Base-by-base conservation (phyloP, 2,113 vertebrate species). In the Sturnira hondurensis region DNA sequence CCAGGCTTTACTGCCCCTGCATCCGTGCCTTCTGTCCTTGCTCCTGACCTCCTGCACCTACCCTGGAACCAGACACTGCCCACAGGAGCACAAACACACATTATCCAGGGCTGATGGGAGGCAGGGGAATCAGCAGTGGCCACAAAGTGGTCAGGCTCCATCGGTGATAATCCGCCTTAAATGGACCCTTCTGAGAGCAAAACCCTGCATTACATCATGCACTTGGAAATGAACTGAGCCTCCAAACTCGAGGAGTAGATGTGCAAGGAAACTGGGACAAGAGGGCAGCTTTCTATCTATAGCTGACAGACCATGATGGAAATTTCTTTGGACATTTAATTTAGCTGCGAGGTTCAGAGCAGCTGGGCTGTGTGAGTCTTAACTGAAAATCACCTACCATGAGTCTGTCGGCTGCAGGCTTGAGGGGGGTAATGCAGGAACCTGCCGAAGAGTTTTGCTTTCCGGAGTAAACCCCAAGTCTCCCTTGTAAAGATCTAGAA, bases 51-150 rank as follows among this genome's bases (percentile, higher is more conserved):
- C 33, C 71, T 36, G 8, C 24, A 14, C 71, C 77, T 33, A 22
- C 65, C n/a, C 38, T 45, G 14, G 16, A 70, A n/a, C 45, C 33
- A 70, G 45, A 28, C 26, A 17, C 65, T 58, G n/a, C 26, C 41
- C 73, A 36, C 5, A 3, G 15, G 43, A 82, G 41, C 45, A 77
- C 16, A 41, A n/a, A 56, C 33, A 12, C 0, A 1, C 0, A 1
- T 61, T 52, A 77, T 5, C 10, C 2, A 17, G 63, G 13, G 14
- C 38, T 24, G n/a, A 83, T 3, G 2, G 50, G 82, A 17, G 4
- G 45, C 38, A 36, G 61, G 45, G n/a, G 19, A 50, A 71, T 5
- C 19, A 13, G 11, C 43, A 19, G 38, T 56, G 52, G 15, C 45
- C 6, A 6, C 82, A 45, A n/a, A 45, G 33, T 36, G 45, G 26